Evolutionary conservation across 2,797 vertebrate genomes (phyloP), one percentile per base, ranked within the genome.

Genomic region (Macrochelys suwanniensis): DNA sequence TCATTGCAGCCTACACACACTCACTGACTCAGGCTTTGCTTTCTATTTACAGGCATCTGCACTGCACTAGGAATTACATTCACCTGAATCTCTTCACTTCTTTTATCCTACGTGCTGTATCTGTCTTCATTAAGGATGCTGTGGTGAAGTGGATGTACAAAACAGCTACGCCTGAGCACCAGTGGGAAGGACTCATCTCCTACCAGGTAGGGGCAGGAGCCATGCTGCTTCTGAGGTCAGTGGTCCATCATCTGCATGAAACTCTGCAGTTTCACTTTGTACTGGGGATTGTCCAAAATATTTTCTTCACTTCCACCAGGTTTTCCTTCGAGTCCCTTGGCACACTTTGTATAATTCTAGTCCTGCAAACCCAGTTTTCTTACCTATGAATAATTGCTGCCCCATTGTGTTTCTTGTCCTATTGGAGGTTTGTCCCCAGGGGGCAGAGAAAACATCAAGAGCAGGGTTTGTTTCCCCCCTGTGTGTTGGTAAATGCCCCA

Each of bases 21-120:
- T 5, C 45, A 42, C 37, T 50, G 54, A 84, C 37, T 93, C 5
- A 1, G 61, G 37, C 86, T 71, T 83, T 90, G 37, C 94, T 97
- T 42, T 78, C 86, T 95, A 90, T 87, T 96, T 80, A 68, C 97
- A 99, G 99, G 94, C 99, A 99, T 92, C 98, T 99, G 49, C 99
- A 98, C 83, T 99, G 99, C 97, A 99, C 99, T 0, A 98, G 99
- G 93, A 99, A 99, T 97, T 99, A 99, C 90, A 99, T 99, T 96
- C 99, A 99, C 84, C 97, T 99, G 71, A 99, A 99, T 96, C 98
- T 99, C 87, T 99, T 99, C 93, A 97, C 98, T 12, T 99, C 99
- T 61, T 99, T 99, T 95, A 99, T 99, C 87, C 98, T 99, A 78
- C 98, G 99, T 85, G 99, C 99, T 1, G 89, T 99, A 61, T 99